Evolutionary conservation across 2,888 invertebrate species (phyloP).

Genomic region (Rhaphigaster nebulosa): DNA sequence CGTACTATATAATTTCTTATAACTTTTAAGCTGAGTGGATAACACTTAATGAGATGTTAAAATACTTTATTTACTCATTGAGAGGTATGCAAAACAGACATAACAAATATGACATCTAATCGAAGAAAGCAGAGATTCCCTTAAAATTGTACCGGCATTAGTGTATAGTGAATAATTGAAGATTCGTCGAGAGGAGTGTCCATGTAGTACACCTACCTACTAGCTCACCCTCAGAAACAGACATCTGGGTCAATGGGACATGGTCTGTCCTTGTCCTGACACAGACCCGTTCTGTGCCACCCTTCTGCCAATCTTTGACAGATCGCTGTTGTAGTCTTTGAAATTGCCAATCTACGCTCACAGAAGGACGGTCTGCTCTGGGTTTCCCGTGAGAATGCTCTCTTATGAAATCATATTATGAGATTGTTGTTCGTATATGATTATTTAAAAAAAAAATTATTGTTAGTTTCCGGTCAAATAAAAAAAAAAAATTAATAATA

Average conservation of each 20-base stretch:
- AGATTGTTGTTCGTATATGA: neutral
- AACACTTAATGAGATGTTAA: too few relatives aligned
- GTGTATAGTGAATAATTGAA: neutral
- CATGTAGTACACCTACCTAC: neutral
- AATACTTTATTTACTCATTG: too few relatives aligned
- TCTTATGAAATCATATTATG: neutral
- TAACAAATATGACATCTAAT: too few relatives aligned
- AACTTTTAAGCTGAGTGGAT: too few relatives aligned
- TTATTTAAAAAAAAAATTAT: too few relatives aligned
- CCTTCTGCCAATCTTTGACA: conserved; percentile 21
- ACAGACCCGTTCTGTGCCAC: neutral
- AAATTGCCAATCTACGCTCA: neutral
- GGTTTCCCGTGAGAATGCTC: neutral
- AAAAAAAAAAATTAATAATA: too few relatives aligned
- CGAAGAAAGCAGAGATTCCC: too few relatives aligned
- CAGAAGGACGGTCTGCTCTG: neutral
- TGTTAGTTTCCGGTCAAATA: too few relatives aligned
- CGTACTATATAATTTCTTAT: too few relatives aligned
- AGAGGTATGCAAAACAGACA: too few relatives aligned
- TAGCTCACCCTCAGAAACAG: neutral
- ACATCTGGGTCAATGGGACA: conserved; percentile 35
- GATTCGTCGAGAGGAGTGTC: neutral
- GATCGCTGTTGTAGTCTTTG: neutral
- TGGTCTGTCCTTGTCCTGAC: conserved; percentile 39
- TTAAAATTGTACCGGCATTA: too few relatives aligned